These are phyloP conservation scores for Porites australiensis DNA, from an alignment of 64 coral and sea anemone genomes.

Conservation along the genomic window DNA sequence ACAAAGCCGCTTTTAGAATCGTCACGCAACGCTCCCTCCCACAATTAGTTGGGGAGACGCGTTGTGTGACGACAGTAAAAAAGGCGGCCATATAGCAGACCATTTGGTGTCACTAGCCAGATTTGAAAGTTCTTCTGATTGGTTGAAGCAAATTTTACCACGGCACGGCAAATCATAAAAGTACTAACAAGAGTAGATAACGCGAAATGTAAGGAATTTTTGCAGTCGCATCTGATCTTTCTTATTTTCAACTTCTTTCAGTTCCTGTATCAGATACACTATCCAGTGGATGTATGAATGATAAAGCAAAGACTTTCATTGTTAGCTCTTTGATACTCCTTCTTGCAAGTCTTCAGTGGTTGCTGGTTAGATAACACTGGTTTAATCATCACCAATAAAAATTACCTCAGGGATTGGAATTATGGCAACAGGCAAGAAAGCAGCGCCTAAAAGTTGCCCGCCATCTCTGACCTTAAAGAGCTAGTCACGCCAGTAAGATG, in stretches of 20 bases:
- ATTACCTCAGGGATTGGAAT: background rate
- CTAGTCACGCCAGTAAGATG: background rate
- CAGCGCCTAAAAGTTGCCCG: background rate
- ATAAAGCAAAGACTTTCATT: background rate
- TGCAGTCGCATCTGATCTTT: background rate
- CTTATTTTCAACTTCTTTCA: background rate
- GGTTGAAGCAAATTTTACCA: too few species aligned
- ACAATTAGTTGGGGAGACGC: too few species aligned
- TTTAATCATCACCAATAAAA: background rate
- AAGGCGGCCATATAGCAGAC: too few species aligned
- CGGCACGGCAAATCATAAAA: too few species aligned
- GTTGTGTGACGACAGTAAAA: too few species aligned
- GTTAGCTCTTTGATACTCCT: background rate
- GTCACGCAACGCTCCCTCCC: too few species aligned
- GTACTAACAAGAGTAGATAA: too few species aligned
- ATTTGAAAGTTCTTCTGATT: too few species aligned
- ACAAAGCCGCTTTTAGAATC: too few species aligned
- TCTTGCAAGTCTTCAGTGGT: background rate
- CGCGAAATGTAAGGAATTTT: background rate
- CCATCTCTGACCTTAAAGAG: background rate
- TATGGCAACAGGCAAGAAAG: background rate
- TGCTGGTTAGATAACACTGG: slow-evolving; percentile 9
- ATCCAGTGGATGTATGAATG: background rate
- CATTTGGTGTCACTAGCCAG: too few species aligned
- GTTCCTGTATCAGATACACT: background rate